Conservation (phyloP, 2,113 vertebrate species). For the Meleagris gallopavo region DNA sequence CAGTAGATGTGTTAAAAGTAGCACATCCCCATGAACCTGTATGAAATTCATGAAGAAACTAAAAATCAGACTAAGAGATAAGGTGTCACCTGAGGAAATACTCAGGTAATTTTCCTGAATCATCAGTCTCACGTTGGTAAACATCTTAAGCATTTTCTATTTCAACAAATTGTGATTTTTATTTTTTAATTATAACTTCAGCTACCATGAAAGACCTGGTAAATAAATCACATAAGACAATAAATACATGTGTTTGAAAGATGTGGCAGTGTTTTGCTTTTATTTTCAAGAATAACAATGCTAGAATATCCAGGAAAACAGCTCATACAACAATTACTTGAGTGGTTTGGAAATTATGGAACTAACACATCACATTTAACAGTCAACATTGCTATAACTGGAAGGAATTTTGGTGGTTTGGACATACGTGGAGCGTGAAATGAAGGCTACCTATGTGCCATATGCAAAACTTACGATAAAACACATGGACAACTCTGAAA, state of each 20-base stretch:
- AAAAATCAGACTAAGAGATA: not conserved
- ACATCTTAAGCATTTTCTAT: not conserved
- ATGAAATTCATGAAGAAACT: not conserved
- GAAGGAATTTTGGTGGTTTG: conserved; percentile 7
- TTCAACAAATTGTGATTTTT: not conserved
- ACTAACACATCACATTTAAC: conserved; percentile 72
- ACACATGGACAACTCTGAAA: not conserved
- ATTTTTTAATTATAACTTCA: not conserved
- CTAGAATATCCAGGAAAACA: conserved; percentile 84
- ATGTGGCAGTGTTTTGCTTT: conserved; percentile 86
- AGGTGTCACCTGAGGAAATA: not conserved
- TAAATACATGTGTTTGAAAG: conserved; percentile 13
- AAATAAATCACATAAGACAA: conserved; percentile 54
- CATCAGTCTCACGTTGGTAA: not conserved
- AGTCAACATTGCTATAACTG: conserved; percentile 1
- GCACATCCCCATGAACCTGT: rapidly evolving
- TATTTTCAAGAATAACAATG: conserved; percentile 85
- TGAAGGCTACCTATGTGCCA: conserved; percentile 77
- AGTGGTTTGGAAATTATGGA: conserved; percentile 82
- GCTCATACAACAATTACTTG: conserved; percentile 81
- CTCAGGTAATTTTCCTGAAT: not conserved
- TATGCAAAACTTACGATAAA: conserved; percentile 22
- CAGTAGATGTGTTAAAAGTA: not conserved
- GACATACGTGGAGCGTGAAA: not conserved
- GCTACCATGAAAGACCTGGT: not conserved